phyloP scores from a whole-genome alignment of 2,888 invertebrate genomes.

The Mactromeris polynyma region DNA sequence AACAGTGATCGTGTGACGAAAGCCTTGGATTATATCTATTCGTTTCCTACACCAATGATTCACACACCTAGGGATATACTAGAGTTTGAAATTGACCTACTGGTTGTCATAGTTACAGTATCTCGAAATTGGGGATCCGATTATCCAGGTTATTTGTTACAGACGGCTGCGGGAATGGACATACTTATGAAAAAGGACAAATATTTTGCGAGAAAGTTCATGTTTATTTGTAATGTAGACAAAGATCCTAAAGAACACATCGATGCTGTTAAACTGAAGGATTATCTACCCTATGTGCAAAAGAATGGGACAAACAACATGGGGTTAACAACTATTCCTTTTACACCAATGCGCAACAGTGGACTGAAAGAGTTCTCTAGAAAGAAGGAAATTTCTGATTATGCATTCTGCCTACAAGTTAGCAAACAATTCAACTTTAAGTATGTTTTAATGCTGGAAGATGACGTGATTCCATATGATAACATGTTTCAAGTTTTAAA shows the following conservation, averaged over 20 bases:
- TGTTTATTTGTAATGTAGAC: constrained; percentile 85
- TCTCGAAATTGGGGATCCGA: constrained; percentile 58
- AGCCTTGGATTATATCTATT: constrained; percentile 16
- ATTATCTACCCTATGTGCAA: constrained; percentile 71
- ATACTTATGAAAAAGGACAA: constrained; percentile 54
- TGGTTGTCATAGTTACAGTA: constrained; percentile 78
- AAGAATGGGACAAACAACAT: constrained; percentile 63
- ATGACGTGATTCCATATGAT: constrained; percentile 81
- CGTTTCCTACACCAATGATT: background rate
- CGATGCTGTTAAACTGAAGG: constrained; percentile 73
- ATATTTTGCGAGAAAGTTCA: constrained; percentile 61
- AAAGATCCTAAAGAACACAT: constrained; percentile 68
- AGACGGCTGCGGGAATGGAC: constrained; percentile 72
- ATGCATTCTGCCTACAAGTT: constrained; percentile 82
- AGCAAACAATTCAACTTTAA: constrained; percentile 70
- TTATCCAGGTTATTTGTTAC: constrained; percentile 78
- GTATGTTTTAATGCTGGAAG: constrained; percentile 84
- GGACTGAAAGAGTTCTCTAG: background rate
- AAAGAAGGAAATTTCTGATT: constrained; percentile 83
- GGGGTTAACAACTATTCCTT: constrained; percentile 12
- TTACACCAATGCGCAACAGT: constrained; percentile 20
- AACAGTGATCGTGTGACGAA: background rate
- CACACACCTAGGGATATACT: background rate
- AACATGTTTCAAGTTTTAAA: constrained; percentile 76
- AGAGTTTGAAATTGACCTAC: constrained; percentile 19